Conservation (phyloP, 2,113 vertebrate species). For the Onychostruthus taczanowskii region DNA sequence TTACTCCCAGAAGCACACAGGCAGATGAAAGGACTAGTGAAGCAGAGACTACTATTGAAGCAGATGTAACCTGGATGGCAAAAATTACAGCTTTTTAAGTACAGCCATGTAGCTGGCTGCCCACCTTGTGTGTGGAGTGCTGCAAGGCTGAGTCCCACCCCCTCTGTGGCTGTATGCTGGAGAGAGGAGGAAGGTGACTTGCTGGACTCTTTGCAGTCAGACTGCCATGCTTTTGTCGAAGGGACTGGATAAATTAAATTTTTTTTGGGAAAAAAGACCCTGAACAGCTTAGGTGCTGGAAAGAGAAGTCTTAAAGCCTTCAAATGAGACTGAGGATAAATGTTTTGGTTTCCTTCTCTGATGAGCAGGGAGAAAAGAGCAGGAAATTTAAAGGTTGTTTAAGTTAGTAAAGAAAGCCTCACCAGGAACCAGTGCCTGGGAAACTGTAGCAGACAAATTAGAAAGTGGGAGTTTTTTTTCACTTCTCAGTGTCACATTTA, state of each 20-base stretch:
- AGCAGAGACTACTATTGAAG: rapidly evolving
- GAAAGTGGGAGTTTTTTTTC: rapidly evolving
- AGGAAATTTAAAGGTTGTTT: background rate
- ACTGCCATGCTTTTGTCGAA: background rate
- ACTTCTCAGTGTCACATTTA: background rate
- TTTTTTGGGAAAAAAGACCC: background rate
- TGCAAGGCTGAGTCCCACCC: rapidly evolving
- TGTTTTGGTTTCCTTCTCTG: background rate
- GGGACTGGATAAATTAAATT: background rate
- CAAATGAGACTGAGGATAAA: background rate
- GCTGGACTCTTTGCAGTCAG: background rate
- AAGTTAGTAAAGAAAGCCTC: background rate
- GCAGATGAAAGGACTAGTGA: background rate
- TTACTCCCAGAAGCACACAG: background rate
- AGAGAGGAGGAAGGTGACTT: background rate
- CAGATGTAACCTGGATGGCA: background rate
- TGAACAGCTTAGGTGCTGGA: background rate
- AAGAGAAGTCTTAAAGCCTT: background rate
- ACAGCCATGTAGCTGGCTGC: background rate
- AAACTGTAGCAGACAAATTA: background rate
- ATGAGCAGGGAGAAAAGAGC: background rate
- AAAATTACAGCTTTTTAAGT: background rate
- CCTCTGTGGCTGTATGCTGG: rapidly evolving
- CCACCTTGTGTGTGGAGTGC: background rate
- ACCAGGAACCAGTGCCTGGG: background rate